These are phyloP conservation scores for Greenwoodochromis staneri DNA, from an alignment of 2,113 vertebrate genomes.

Conservation along the genomic window DNA sequence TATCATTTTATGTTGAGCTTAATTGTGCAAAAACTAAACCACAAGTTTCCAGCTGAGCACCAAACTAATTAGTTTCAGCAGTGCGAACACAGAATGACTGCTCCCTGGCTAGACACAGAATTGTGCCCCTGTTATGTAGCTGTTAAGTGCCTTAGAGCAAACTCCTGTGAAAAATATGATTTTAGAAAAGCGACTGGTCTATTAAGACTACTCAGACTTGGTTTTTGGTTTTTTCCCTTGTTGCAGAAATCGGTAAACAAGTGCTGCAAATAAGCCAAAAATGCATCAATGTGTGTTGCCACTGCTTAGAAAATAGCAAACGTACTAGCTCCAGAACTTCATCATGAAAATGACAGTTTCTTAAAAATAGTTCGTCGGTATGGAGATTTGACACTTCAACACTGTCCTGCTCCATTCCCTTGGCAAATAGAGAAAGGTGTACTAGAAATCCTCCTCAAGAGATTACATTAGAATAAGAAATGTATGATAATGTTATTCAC, in stretches of 20 bases:
- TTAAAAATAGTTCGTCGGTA: neutral
- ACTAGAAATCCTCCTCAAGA: neutral
- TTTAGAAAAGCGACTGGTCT: neutral
- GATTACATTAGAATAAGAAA: neutral
- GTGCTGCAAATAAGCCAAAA: neutral
- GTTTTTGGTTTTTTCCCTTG: neutral
- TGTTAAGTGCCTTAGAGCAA: neutral
- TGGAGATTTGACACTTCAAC: neutral
- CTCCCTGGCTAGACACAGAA: neutral
- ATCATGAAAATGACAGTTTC: neutral
- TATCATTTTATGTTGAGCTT: neutral
- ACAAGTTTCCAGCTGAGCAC: neutral
- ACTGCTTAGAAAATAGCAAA: neutral
- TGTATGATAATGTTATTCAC: neutral
- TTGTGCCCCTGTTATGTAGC: neutral
- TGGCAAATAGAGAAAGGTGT: neutral
- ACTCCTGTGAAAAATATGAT: neutral
- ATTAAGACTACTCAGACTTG: neutral
- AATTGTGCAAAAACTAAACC: slow-evolving; percentile 5
- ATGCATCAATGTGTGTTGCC: neutral
- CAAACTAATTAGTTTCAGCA: slow-evolving; percentile 6
- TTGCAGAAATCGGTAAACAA: neutral
- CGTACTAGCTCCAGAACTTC: neutral
- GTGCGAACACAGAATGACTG: neutral
- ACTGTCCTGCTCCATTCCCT: neutral